phyloP scores from a whole-genome alignment of 2,113 vertebrate species.

The Puffinus mauretanicus region DNA sequence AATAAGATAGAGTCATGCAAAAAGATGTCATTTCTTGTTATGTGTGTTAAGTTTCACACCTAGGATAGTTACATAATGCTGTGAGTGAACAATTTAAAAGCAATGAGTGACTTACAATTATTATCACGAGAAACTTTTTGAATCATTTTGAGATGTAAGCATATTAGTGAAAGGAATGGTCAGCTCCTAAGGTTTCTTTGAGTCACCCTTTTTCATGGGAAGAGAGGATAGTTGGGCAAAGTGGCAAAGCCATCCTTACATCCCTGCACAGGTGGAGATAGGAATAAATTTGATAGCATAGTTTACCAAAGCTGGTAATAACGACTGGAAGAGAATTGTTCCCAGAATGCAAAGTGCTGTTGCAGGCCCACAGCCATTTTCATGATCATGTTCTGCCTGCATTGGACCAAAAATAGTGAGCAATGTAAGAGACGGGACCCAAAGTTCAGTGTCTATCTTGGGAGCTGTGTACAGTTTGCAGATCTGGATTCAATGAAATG shows the following conservation, averaged over 20 bases:
- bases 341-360: not conserved
- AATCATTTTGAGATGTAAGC: not conserved
- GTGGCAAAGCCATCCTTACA: not conserved
- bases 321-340: not conserved
- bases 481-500: not conserved
- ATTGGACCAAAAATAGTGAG: not conserved
- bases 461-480: not conserved
- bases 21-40: not conserved
- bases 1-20: not conserved
- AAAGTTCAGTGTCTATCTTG: not conserved
- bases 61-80: not conserved
- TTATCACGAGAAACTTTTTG: not conserved
- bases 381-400: not conserved
- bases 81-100: not conserved
- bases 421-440: not conserved
- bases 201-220: not conserved
- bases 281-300: not conserved
- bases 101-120: not conserved
- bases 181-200: not conserved
- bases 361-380: not conserved
- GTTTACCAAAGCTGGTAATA: not conserved
- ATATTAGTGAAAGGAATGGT: not conserved
- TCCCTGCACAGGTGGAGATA: not conserved
- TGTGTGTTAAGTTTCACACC: not conserved
- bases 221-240: not conserved